Evolutionary conservation across 2,797 vertebrate species (phyloP).

Genomic region (Eidolon dupreanum): DNA sequence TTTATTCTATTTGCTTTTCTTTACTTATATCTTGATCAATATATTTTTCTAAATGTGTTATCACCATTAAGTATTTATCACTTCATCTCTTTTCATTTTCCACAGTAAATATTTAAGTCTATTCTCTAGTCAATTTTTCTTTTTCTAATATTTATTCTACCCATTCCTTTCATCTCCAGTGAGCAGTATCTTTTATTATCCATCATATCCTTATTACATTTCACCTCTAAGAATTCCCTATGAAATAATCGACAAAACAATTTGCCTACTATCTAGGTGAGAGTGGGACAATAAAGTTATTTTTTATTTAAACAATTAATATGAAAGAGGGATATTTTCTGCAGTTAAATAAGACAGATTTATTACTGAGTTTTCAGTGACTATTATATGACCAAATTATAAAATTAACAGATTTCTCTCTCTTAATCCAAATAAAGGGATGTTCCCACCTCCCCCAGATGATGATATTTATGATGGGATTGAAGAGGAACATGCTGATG

Average conservation of each 20-base stretch:
- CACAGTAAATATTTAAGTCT: background rate
- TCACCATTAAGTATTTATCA: background rate
- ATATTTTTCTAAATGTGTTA: background rate
- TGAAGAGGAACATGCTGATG: conserved; percentile 85
- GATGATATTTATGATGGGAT: conserved; percentile 95
- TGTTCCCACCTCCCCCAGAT: conserved; percentile 86
- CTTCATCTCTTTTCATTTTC: background rate
- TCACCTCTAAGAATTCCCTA: background rate
- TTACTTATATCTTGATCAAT: background rate
- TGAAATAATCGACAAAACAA: background rate
- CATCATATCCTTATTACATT: background rate
- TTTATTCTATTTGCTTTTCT: conserved; percentile 8
- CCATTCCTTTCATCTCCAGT: background rate
- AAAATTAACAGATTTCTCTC: conserved; percentile 50
- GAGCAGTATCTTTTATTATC: background rate
- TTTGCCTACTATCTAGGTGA: background rate
- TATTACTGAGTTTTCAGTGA: background rate
- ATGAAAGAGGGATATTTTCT: background rate
- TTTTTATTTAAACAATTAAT: background rate
- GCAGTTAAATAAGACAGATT: background rate
- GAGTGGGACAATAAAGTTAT: background rate
- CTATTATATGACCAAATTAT: background rate
- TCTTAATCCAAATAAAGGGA: conserved; percentile 80
- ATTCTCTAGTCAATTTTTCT: background rate
- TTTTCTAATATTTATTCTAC: background rate